Conservation (phyloP, 2,113 vertebrate genomes). For the Ophthalmolycus amberensis region DNA sequence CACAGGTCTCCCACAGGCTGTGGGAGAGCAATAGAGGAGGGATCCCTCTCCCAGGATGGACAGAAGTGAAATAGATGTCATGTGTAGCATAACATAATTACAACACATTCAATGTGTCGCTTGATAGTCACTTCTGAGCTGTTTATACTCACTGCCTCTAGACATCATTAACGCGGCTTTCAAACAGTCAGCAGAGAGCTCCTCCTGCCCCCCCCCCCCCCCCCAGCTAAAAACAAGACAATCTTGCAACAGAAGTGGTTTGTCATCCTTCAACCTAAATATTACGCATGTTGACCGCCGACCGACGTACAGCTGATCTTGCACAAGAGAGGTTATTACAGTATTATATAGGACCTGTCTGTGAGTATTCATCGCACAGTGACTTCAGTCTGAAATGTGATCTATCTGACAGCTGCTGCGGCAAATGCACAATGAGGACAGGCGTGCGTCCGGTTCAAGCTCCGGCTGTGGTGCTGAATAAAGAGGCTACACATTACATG, state of each 20-base stretch:
- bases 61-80: too few species aligned
- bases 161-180: slow-evolving; percentile 17
- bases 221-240: background rate
- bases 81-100: too few species aligned
- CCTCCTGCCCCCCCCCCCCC: slow-evolving; percentile 1
- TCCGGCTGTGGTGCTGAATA: slow-evolving; percentile 44
- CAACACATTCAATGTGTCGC: too few species aligned
- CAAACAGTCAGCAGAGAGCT: slow-evolving; percentile 21
- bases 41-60: too few species aligned
- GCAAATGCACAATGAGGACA: slow-evolving; percentile 19
- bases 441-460: slow-evolving; percentile 48
- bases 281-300: slow-evolving; percentile 33
- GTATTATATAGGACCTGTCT: background rate
- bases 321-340: slow-evolving; percentile 27
- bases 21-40: too few species aligned
- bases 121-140: background rate
- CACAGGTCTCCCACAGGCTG: too few species aligned
- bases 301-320: slow-evolving; percentile 39
- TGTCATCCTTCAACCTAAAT: background rate
- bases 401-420: slow-evolving; percentile 61
- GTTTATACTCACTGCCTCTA: background rate
- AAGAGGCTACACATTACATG: background rate
- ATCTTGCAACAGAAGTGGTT: slow-evolving; percentile 30
- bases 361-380: background rate
- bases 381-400: slow-evolving; percentile 40